These are phyloP conservation scores for Drosophila mojavensis DNA, from an alignment of 1,140 invertebrate genomes.

Conservation along the genomic window DNA sequence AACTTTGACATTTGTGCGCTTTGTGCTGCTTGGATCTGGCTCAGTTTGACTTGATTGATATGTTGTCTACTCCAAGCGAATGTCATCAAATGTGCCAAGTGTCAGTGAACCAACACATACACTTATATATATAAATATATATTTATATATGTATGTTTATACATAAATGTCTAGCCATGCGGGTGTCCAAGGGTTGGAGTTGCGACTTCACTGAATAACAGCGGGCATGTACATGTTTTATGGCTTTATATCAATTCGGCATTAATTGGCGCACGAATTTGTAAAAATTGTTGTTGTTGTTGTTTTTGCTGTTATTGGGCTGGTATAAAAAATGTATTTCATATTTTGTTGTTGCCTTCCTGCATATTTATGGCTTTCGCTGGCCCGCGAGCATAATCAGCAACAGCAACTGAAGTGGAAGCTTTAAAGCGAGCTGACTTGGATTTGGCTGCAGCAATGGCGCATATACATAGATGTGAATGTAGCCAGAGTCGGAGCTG, in stretches of 20 bases:
- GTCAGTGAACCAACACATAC: conserved; percentile 52
- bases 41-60: conserved; percentile 36
- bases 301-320: conserved; percentile 9
- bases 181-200: conserved; percentile 26
- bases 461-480: conserved; percentile 8
- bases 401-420: conserved; percentile 28
- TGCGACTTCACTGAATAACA: conserved; percentile 16
- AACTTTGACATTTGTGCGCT: not conserved
- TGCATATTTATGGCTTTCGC: conserved; percentile 53
- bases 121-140: not conserved
- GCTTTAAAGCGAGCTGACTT: not conserved
- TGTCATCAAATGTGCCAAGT: conserved; percentile 49
- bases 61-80: conserved; percentile 6
- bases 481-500: conserved; percentile 4
- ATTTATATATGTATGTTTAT: not conserved
- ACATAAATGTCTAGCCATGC: conserved; percentile 8
- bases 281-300: conserved; percentile 41
- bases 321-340: conserved; percentile 37
- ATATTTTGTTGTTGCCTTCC: conserved; percentile 30
- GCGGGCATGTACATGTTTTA: conserved; percentile 47
- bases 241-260: conserved; percentile 76
- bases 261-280: conserved; percentile 68
- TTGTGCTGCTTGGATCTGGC: not conserved
- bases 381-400: conserved; percentile 48
- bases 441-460: too few species aligned